A percentile compares a stretch with the other conserved stretches of the same genome.
Conservation (phyloP, 2,113 vertebrate genomes). For the Litocranius walleri region DNA sequence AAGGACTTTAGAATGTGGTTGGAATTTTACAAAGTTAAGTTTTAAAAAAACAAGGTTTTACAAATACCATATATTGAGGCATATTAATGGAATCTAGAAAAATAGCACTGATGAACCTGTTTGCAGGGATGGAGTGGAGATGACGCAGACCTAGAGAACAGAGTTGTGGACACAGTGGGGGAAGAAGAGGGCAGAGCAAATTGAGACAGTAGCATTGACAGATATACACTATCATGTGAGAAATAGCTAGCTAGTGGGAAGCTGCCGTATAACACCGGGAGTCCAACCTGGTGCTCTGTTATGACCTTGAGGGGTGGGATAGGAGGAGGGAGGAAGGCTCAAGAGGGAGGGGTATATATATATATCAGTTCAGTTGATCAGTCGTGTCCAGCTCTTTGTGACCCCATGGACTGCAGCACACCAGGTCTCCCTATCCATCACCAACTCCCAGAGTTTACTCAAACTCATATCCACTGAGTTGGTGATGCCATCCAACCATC, state of each 20-base stretch:
- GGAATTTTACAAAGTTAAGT: not conserved
- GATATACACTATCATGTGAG: not conserved
- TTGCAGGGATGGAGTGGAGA: not conserved
- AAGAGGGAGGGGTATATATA: not conserved
- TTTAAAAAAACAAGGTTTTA: not conserved
- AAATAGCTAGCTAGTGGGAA: not conserved
- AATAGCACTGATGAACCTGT: not conserved
- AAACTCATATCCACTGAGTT: not conserved
- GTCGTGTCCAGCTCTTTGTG: not conserved
- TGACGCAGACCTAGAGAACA: not conserved
- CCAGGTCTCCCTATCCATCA: not conserved
- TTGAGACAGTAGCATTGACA: not conserved
- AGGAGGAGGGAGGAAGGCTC: not conserved
- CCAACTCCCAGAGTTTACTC: not conserved
- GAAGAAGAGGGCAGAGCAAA: not conserved
- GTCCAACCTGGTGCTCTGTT: not conserved
- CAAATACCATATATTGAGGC: not conserved
- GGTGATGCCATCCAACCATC: not conserved
- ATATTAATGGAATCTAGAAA: not conserved
- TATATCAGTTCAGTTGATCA: not conserved
- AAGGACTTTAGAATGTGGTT: not conserved
- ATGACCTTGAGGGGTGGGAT: not conserved
- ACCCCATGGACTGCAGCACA: fast-evolving
- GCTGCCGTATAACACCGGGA: not conserved
- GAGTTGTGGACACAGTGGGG: not conserved